These are phyloP conservation scores for Psittacula derbiana DNA, from an alignment of 2,797 vertebrate genomes.

Conservation along the genomic window DNA sequence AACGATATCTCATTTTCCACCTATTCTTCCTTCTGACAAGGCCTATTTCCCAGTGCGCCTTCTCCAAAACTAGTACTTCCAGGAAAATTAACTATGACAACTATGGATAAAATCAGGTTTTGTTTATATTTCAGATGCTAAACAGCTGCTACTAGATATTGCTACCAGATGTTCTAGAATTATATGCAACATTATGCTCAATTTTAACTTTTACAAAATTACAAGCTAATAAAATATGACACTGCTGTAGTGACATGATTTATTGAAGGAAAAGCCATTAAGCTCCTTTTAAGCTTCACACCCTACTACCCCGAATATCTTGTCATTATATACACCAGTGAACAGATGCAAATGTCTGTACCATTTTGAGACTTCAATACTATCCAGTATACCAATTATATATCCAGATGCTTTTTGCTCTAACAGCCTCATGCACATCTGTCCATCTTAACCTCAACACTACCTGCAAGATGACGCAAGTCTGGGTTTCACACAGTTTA, in stretches of 20 bases:
- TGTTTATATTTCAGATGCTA: slow-evolving; percentile 77
- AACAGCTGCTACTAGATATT: slow-evolving; percentile 76
- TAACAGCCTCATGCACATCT: neutral
- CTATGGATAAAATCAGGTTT: slow-evolving; percentile 49
- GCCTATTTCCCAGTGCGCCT: neutral
- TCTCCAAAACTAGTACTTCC: neutral
- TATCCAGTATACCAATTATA: neutral
- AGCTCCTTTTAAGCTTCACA: slow-evolving; percentile 60
- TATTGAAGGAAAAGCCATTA: slow-evolving; percentile 68
- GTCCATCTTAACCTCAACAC: neutral
- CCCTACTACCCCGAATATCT: slow-evolving; percentile 39
- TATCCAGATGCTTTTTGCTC: slow-evolving; percentile 15
- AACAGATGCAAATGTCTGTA: slow-evolving; percentile 13
- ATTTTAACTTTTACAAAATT: slow-evolving; percentile 72
- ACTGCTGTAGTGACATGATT: slow-evolving; percentile 67
- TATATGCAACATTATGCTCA: slow-evolving; percentile 76
- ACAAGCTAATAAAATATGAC: slow-evolving; percentile 71
- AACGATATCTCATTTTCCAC: neutral
- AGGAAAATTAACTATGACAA: slow-evolving; percentile 52
- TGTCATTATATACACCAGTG: neutral
- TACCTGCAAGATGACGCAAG: neutral
- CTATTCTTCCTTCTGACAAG: neutral
- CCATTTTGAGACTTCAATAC: neutral
- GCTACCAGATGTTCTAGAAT: slow-evolving; percentile 78
- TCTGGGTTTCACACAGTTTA: neutral